Evolutionary conservation across 1,140 invertebrate genomes (phyloP), one percentile per base, ranked within the genome.

Genomic region (Littorina saxatilis): DNA sequence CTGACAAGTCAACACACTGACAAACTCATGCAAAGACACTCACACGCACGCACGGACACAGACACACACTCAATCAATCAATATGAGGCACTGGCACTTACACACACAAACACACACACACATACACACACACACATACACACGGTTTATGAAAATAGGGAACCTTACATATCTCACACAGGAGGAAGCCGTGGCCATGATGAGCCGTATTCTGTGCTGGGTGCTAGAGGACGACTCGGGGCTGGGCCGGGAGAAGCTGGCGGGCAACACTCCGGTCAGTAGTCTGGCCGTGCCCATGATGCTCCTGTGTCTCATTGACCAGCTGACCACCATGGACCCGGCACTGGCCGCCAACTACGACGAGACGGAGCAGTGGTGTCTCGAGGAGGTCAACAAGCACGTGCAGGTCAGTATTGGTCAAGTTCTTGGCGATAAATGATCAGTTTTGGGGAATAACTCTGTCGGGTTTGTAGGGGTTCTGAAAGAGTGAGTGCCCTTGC

Each of bases 221-320:
- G 83, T 87, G 11, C 82, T 73, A 17, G 83, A 80, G 23, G 87
- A 90, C 74, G 81, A 83, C 52, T 82, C 85, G 0, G 86, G 83
- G 3, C 66, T 90, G n/a, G 85, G 84, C 5, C 23, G 55, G 13
- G 50, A 82, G 23, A 55, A 78, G 15, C 76, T 90, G n/a, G 73
- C 85, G 13, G 88, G 86, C 1, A 61, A 58, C 13, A 61, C 55
- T 23, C 72, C 81, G 15, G 50, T 40, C 1, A 86, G 82, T 52
- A 80, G 82, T 15, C 81, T 91, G n/a, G 87, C 86, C 15, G 85
- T 89, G 68, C 89, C 89, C 17, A 90, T 91, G 89, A 88, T 91
- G 86, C 75, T 90, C 0, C 79, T 91, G 3, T 86, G 85, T 66
- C 77, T 86, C 23, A 83, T 87, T 9, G 85, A 86, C 40, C 85